These are phyloP conservation scores for Gasterosteus nipponicus DNA, from an alignment of 2,113 vertebrate species.

Conservation along the genomic window DNA sequence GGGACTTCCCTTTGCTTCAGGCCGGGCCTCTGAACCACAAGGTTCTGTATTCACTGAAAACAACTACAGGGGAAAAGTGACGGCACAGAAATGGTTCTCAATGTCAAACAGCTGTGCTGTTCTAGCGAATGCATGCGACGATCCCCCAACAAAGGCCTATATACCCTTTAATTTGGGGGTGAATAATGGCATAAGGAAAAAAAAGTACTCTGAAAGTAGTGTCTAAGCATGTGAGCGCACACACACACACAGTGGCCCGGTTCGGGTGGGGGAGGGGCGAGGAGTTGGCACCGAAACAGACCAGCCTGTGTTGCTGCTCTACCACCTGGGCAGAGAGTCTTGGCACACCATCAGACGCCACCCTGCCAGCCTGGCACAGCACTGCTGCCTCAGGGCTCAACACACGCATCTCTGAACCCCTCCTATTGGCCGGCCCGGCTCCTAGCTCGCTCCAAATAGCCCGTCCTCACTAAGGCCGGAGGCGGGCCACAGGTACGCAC, in stretches of 20 bases:
- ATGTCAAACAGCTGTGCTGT: neutral
- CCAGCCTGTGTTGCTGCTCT: slow-evolving; percentile 77
- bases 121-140: neutral
- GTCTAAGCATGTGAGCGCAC: slow-evolving; percentile 51
- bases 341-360: slow-evolving; percentile 80
- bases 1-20: slow-evolving; percentile 64
- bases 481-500: slow-evolving; percentile 67
- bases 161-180: slow-evolving; percentile 2
- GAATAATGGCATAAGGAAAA: slow-evolving; percentile 11
- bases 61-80: slow-evolving; percentile 29
- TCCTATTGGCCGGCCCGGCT: slow-evolving; percentile 45
- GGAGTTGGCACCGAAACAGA: slow-evolving; percentile 79
- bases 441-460: slow-evolving; percentile 56
- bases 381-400: slow-evolving; percentile 67
- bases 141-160: slow-evolving; percentile 7
- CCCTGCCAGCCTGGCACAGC: slow-evolving; percentile 76
- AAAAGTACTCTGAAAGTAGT: slow-evolving; percentile 2
- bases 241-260: slow-evolving; percentile 55
- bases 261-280: slow-evolving; percentile 28
- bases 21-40: slow-evolving; percentile 44
- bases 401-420: slow-evolving; percentile 57
- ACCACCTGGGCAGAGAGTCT: slow-evolving; percentile 79
- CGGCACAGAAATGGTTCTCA: slow-evolving; percentile 9
- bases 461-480: slow-evolving; percentile 45
- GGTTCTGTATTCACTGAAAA: slow-evolving; percentile 24